A percentile compares a stretch with the other conserved stretches of the same genome.
These are phyloP conservation scores for Watsonalla binaria DNA, from an alignment of 2,888 invertebrate species.

Conservation along the genomic window DNA sequence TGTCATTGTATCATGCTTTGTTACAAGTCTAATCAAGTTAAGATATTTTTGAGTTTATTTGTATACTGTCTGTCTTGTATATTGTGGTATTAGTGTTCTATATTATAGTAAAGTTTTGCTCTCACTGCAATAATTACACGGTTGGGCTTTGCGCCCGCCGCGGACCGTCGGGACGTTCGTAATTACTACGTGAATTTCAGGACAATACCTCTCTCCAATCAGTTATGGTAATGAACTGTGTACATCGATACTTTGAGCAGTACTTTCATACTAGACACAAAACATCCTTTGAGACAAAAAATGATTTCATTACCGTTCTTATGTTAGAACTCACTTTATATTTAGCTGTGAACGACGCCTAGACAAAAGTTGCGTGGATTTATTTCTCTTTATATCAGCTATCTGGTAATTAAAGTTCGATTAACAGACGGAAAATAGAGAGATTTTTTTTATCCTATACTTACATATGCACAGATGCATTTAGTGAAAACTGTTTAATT, in stretches of 20 bases:
- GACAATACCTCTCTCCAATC: constrained; percentile 53
- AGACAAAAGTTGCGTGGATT: no score
- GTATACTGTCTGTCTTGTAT: background rate
- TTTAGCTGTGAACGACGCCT: no score
- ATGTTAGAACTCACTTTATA: no score
- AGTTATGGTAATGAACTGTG: constrained; percentile 65
- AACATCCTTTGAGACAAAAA: background rate
- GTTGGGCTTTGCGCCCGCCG: constrained; percentile 18
- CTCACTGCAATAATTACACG: constrained; percentile 45
- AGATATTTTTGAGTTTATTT: no score
- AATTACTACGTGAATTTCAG: constrained; percentile 42
- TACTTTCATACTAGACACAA: constrained; percentile 19
- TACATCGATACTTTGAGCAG: constrained; percentile 39
- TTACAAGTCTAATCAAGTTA: no score
- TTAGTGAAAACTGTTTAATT: no score
- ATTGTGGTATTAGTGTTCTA: constrained; percentile 24
- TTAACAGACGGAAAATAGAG: no score
- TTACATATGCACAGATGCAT: no score
- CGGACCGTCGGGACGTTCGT: constrained; percentile 18
- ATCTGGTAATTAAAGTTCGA: no score
- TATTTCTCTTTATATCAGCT: no score
- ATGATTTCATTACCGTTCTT: background rate
- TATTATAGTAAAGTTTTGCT: constrained; percentile 47
- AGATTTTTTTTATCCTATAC: no score
- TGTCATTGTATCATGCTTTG: no score